phyloP scores from a whole-genome alignment of 2,797 vertebrate species.

The Cygnus olor region DNA sequence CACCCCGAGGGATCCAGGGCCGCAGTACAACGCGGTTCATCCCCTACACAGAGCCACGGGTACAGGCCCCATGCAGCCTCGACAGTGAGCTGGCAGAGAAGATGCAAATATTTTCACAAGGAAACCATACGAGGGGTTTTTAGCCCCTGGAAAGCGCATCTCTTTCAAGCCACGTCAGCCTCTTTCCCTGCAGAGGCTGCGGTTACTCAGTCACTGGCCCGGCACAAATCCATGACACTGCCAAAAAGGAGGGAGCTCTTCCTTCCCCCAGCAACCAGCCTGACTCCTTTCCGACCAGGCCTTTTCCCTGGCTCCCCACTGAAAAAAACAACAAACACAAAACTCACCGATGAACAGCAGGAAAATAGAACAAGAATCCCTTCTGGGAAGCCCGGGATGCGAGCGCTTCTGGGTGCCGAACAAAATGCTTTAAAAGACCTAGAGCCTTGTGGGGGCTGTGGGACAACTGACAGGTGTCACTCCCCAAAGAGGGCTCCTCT shows the following conservation, averaged over 20 bases:
- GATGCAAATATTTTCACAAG: background rate
- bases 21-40: background rate
- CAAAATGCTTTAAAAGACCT: background rate
- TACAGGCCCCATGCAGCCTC: background rate
- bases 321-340: background rate
- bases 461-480: background rate
- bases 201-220: background rate
- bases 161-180: background rate
- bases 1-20: background rate
- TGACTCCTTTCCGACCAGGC: background rate
- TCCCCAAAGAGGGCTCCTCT: background rate
- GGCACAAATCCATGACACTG: background rate
- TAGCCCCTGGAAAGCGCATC: background rate
- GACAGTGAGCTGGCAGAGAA: background rate
- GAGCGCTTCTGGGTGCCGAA: background rate
- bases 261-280: background rate
- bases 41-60: background rate
- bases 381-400: background rate
- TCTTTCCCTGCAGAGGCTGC: background rate
- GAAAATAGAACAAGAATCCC: background rate
- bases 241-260: background rate
- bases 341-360: background rate
- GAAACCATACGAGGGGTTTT: background rate
- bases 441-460: background rate
- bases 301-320: background rate